Evolutionary conservation across 2,888 invertebrate genomes (phyloP).

Genomic region (Heliothis peltigera): DNA sequence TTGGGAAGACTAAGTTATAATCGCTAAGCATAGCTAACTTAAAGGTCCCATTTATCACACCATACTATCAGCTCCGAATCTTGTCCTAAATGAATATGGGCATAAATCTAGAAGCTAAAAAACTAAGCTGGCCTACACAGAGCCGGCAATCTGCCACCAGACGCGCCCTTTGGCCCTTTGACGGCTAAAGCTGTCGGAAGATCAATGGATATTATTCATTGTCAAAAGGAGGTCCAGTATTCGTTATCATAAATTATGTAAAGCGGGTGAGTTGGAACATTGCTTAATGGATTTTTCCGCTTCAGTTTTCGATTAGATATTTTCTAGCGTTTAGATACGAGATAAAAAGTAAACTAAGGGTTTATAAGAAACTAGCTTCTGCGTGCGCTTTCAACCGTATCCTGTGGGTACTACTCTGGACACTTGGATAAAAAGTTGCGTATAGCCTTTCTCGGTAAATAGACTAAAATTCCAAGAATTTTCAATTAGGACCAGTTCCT

Average conservation of each 20-base stretch:
- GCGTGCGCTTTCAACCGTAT: no score
- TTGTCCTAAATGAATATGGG: background rate
- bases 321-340: background rate
- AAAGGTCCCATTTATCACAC: no score
- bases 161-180: conserved; percentile 26
- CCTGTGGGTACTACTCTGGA: no score
- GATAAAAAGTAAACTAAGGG: background rate
- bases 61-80: no score
- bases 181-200: conserved; percentile 22
- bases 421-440: no score
- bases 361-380: background rate
- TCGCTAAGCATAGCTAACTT: no score
- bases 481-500: no score
- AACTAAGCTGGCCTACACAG: background rate
- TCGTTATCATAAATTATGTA: conserved; percentile 60
- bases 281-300: conserved; percentile 32
- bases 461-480: background rate
- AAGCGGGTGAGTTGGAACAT: conserved; percentile 10
- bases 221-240: conserved; percentile 50
- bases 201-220: conserved; percentile 56
- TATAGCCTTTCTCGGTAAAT: background rate
- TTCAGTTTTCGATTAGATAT: conserved; percentile 4
- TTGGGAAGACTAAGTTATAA: no score
- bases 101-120: background rate
- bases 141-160: conserved; percentile 6